Conservation (phyloP, 2,888 invertebrate genomes). For the Oxytorus armatus region DNA sequence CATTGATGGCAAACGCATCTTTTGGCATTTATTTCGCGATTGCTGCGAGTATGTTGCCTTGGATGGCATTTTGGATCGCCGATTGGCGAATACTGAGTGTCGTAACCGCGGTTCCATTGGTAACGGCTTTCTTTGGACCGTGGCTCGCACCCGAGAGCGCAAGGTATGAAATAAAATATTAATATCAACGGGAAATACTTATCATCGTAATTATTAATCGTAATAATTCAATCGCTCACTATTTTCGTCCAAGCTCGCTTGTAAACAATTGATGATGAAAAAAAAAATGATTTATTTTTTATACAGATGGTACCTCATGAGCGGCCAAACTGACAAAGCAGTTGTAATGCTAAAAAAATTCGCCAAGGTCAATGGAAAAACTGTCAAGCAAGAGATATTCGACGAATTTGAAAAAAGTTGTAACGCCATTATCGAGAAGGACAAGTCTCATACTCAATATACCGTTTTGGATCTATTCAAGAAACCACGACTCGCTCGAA, state of each 20-base stretch:
- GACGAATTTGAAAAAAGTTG: constrained; percentile 91
- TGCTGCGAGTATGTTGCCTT: constrained; percentile 92
- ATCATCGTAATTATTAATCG: background rate
- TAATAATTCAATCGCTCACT: no score
- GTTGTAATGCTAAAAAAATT: constrained; percentile 92
- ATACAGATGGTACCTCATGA: constrained; percentile 93
- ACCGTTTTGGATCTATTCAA: constrained; percentile 93
- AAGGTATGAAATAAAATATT: constrained; percentile 79
- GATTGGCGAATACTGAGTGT: constrained; percentile 92
- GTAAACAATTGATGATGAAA: background rate
- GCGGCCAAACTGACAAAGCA: constrained; percentile 92
- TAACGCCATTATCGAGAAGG: constrained; percentile 88
- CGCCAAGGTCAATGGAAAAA: constrained; percentile 91
- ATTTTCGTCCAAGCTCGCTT: no score
- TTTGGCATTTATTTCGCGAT: constrained; percentile 95
- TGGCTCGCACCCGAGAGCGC: constrained; percentile 94
- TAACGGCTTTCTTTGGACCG: constrained; percentile 90
- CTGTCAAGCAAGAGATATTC: constrained; percentile 90
- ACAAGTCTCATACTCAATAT: constrained; percentile 89
- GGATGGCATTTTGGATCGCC: constrained; percentile 92
- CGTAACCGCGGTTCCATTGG: constrained; percentile 91
- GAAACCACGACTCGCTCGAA: constrained; percentile 90
- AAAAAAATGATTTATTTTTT: background rate
- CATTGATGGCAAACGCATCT: constrained; percentile 95
- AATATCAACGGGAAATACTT: no score